Evolutionary conservation across 1,140 invertebrate genomes (phyloP).

Genomic region (Conus ventricosus): DNA sequence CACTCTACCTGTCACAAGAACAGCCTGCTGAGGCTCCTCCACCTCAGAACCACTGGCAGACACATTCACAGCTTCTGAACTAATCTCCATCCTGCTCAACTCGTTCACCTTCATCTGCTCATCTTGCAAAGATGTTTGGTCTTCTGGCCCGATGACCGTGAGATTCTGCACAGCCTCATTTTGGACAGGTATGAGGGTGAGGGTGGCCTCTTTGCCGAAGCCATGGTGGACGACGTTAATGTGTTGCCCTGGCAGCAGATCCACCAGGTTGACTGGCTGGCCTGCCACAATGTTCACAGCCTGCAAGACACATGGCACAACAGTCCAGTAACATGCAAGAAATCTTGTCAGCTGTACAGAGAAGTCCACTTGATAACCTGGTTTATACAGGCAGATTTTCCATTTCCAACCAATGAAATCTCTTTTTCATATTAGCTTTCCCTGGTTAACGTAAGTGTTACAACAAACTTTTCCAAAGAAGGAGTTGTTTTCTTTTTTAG

Average conservation of each 20-base stretch:
- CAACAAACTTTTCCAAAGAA: too few species aligned
- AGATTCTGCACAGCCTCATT: not conserved
- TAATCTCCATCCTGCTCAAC: too few species aligned
- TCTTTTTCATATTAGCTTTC: too few species aligned
- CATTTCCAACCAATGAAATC: not conserved
- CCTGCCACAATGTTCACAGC: not conserved
- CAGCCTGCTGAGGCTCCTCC: too few species aligned
- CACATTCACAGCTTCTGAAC: too few species aligned
- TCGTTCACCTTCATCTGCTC: too few species aligned
- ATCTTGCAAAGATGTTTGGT: too few species aligned
- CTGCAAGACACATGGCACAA: not conserved
- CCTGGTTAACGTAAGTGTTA: too few species aligned
- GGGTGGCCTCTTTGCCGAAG: not conserved
- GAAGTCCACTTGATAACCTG: not conserved
- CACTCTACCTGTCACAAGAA: too few species aligned
- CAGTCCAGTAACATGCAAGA: not conserved
- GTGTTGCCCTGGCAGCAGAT: not conserved
- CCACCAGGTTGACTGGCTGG: slow-evolving; percentile 10
- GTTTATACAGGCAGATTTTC: not conserved
- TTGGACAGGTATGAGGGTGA: not conserved
- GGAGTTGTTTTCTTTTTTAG: too few species aligned
- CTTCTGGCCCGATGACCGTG: too few species aligned
- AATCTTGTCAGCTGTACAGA: not conserved
- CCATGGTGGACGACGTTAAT: not conserved
- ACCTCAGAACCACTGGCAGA: too few species aligned